Evolutionary conservation across 92 coral and sea anemone species (phyloP), one percentile per base, ranked within the genome.

Genomic region (Zoanthus sansibaricus): DNA sequence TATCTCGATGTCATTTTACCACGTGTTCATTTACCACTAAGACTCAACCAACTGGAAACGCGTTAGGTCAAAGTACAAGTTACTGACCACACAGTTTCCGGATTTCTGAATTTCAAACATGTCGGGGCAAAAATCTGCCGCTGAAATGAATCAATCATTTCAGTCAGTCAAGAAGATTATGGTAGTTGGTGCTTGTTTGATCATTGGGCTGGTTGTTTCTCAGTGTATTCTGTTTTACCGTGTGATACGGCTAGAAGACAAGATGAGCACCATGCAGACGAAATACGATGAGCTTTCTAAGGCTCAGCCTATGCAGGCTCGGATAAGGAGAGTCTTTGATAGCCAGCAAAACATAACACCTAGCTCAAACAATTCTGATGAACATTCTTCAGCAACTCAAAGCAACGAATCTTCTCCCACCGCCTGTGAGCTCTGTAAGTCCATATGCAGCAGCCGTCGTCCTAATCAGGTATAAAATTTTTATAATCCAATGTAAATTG

Each of bases 171-270:
- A 9, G 21, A 32, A 14, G 78, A 6, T 21, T 8, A 74, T 15
- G 16, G 1, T 74, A 20, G 78, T 48, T 14, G 49, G 59, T 47
- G 59, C 78, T 47, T 74, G 78, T 11, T 46, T 74, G 59, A 46
- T 59, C 33, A n/a, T 18, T 16, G 78, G 5, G 30, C 17, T 74
- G 32, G 4, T 74, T 55, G 78, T 74, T 25, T 15, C 78, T 1
- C 78, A 74, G 7, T 74, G 78, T 47, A 8, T 74, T 31, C 8
- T 74, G 58, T 74, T 74, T 25, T 74, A 46, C 56, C 59, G 78
- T 2, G 59, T 74, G 21, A 13, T 74, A 14, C 59, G 33, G 13
- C 32, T 74, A 21, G 78, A 74, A 18, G 78, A 49, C 37, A 55
- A 74, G 54, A 1, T 74, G 59, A 47, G 47, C 8, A 14, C 56